These are phyloP conservation scores for Poliocrania exsul DNA, from an alignment of 2,797 vertebrate species.

Conservation along the genomic window DNA sequence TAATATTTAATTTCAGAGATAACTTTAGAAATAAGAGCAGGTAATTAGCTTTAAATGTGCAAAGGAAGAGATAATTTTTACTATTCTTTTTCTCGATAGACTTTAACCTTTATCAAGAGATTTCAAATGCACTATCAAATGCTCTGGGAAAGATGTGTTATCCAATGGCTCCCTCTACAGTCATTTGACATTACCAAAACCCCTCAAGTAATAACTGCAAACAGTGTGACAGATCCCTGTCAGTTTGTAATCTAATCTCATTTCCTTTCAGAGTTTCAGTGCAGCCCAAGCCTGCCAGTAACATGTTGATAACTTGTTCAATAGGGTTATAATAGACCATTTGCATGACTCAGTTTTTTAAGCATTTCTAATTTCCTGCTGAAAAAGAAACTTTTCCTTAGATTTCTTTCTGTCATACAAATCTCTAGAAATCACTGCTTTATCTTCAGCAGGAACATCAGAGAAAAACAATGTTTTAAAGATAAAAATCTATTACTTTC, in stretches of 20 bases:
- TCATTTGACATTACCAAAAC: neutral
- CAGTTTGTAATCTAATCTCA: neutral
- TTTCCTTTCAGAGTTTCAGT: neutral
- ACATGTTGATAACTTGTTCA: neutral
- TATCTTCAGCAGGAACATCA: neutral
- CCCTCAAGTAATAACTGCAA: neutral
- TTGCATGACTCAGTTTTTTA: neutral
- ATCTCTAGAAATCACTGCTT: neutral
- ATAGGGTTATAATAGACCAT: neutral
- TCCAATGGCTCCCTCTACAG: slow-evolving; percentile 51
- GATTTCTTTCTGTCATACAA: neutral
- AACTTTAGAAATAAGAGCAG: neutral
- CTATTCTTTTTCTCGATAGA: neutral
- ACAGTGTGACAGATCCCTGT: neutral
- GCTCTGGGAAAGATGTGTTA: neutral
- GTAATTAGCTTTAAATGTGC: neutral
- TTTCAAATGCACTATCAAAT: neutral
- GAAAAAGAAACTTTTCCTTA: neutral
- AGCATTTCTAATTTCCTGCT: neutral
- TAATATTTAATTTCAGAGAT: neutral
- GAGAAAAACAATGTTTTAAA: neutral
- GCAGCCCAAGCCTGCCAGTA: neutral
- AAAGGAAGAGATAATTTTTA: neutral
- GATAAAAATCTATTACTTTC: neutral
- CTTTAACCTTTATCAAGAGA: neutral